Base-by-base conservation (phyloP, 2,113 vertebrate species). In the Bubalus kerabau region DNA sequence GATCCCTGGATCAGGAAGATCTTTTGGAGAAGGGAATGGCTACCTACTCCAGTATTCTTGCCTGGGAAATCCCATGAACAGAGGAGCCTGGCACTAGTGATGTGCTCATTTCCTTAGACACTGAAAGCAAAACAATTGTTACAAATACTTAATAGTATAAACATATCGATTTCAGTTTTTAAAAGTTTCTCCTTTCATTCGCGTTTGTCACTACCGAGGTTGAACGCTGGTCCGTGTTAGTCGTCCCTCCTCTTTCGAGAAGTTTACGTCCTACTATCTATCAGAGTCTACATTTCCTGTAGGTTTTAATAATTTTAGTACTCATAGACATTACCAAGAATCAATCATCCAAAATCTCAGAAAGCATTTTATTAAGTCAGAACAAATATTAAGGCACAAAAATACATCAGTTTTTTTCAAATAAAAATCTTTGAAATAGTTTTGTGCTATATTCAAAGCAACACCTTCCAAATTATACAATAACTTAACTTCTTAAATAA, bases 301-400 rank as follows among this genome's bases (percentile, higher is more conserved):
- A 94, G 48, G 50, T 90, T 48, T 74, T 57, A 26, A 76, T n/a
- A 78, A 78, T 28, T 12, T n/a, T n/a, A 91, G 48, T 24, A 85
- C 10, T 56, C 81, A 85, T 1, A 90, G 48, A 88, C 71, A 74
- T 24, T 52, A 80, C 32, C 64, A 95, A 87, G 36, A 97, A 74
- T 40, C 40, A 91, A 76, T 10, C 14, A 91, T 36, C 10, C 74
- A 97, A 90, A 97, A 94, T 67, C 85, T 96, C 96, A 97, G 83
- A 97, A 96, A 94, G 46, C 23, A 95, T 90, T 98, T 98, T 98
- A 98, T 98, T 98, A 89, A 97, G 82, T 95, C 82, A 91, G 54
- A 98, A 97, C 87, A 98, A 96, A 95, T 95, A 95, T 97, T 98
- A 98, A 98, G 97, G 96, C 98, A 98, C 92, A 98, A 97, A 94